Conservation (phyloP, 2,888 invertebrate genomes). For the Xylota sylvarum region DNA sequence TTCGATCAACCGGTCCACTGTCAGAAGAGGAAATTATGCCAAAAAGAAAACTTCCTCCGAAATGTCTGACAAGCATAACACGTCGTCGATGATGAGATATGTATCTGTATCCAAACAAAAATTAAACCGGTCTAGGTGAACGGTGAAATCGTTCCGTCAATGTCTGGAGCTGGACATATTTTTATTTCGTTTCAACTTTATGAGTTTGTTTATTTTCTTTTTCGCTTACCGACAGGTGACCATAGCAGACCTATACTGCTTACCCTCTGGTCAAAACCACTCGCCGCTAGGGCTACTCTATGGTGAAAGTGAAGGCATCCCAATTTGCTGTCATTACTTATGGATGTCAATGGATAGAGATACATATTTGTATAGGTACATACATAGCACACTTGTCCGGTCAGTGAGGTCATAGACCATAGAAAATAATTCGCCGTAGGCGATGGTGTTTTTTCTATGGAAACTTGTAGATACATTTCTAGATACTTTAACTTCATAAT, state of each 20-base stretch:
- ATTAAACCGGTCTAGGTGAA: constrained; percentile 55
- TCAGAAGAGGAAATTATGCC: constrained; percentile 25
- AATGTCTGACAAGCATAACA: constrained; percentile 14
- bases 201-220: constrained; percentile 16
- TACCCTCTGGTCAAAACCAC: constrained; percentile 39
- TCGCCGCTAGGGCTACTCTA: not conserved
- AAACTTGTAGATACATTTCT: constrained; percentile 16
- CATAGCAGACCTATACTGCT: constrained; percentile 54
- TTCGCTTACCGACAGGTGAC: constrained; percentile 69
- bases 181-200: constrained; percentile 41
- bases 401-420: constrained; percentile 39
- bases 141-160: constrained; percentile 71
- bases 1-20: constrained; percentile 39
- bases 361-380: not conserved
- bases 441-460: not conserved
- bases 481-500: constrained; percentile 20
- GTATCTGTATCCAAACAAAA: constrained; percentile 15
- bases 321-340: constrained; percentile 59
- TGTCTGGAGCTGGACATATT: constrained; percentile 20
- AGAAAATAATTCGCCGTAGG: constrained; percentile 37
- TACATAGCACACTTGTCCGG: not conserved
- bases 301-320: constrained; percentile 65
- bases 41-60: constrained; percentile 25
- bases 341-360: constrained; percentile 50
- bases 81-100: constrained; percentile 29